Evolutionary conservation across 2,888 invertebrate genomes (phyloP), one percentile per base, ranked within the genome.

Genomic region (Synanthedon tipuliformis): DNA sequence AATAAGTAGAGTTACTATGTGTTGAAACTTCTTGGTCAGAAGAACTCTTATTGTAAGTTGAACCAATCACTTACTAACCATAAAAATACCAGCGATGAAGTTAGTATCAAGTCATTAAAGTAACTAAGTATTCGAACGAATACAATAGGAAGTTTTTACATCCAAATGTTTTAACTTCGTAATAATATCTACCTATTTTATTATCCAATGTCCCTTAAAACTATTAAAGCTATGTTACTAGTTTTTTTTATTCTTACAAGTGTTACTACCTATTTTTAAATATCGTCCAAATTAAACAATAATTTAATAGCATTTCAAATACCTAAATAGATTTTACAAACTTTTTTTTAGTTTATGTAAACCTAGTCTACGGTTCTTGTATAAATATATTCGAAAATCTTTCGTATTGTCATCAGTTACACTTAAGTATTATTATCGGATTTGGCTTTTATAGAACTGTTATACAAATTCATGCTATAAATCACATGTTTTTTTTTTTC

Each of bases 201-300:
- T 34, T 34, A 34, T 34, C 34, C 34, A 34, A 34, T 34, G 10
- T 34, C 34, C n/a, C 78, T 80, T 82, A 81, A 41, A 41, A 54
- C 81, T 86, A 85, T 85, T 86, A 85, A 86, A 86, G 86, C 85
- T 86, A 85, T 81, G 62, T 74, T 63, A 68, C 84, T 85, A 84
- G 75, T 74, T 69, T 76, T 59, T 34, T 34, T 62, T 66, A 64
- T 63, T 61, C 53, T 54, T 54, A 54, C 57, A 52, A 57, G 53
- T 56, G 15, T 45, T 45, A 13, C 45, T 10, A 51, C 52, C 41
- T 54, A 40, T 50, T 56, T 57, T 55, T 58, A 59, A 56, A 59
- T 55, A 59, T 51, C 52, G 49, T 54, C 54, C 54, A 45, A 13
- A 45, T 15, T 45, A 45, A 45, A 15, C 15, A 7, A 45, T n/a